Conservation (phyloP, 1,140 invertebrate species). For the Macrosteles quadrilineatus region DNA sequence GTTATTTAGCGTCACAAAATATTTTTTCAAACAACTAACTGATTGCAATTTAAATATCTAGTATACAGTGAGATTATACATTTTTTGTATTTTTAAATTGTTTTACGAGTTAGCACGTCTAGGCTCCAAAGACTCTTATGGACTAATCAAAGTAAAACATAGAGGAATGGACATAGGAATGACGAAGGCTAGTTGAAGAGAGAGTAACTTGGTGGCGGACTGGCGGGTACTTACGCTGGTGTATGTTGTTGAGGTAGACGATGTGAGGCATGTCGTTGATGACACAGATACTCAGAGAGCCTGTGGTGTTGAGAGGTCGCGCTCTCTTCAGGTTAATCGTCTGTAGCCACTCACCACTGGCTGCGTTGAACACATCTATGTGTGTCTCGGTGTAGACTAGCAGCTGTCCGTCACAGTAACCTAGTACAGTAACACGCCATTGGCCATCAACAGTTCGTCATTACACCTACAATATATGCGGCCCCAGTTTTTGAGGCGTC, state of each 20-base stretch:
- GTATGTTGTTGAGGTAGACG: constrained; percentile 82
- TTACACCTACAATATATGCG: too few species aligned
- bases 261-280: constrained; percentile 84
- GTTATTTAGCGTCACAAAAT: too few species aligned
- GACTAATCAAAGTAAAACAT: too few species aligned
- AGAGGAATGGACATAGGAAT: too few species aligned
- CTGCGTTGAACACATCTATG: constrained; percentile 93
- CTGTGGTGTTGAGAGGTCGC: constrained; percentile 72
- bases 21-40: too few species aligned
- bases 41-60: too few species aligned
- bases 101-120: too few species aligned
- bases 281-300: constrained; percentile 74
- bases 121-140: too few species aligned
- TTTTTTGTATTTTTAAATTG: too few species aligned
- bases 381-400: constrained; percentile 94
- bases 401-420: constrained; percentile 83
- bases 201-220: too few species aligned
- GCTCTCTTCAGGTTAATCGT: constrained; percentile 92
- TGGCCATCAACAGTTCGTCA: constrained; percentile 37
- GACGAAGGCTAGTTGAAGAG: too few species aligned
- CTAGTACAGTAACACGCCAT: constrained; percentile 53
- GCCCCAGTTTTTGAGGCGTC: constrained; percentile 15
- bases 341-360: constrained; percentile 94
- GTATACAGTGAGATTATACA: too few species aligned
- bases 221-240: constrained; percentile 76